A percentile compares a stretch with the other conserved stretches of the same genome.
Evolutionary conservation across 2,888 invertebrate species (phyloP).

Genomic region (Brachypterus glaber): DNA sequence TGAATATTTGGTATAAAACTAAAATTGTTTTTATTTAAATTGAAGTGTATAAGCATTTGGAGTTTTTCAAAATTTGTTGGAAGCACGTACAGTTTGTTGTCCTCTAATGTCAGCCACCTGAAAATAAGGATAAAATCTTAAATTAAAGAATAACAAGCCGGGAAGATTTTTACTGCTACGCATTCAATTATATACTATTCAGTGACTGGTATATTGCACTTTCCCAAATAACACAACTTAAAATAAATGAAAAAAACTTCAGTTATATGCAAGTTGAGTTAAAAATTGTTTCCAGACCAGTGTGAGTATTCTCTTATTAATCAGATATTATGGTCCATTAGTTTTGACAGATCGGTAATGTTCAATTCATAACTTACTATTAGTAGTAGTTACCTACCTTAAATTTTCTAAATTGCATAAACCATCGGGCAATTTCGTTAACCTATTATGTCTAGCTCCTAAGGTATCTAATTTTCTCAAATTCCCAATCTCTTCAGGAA

Average conservation of each 20-base stretch:
- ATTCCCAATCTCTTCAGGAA: conserved; percentile 54
- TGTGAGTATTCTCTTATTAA: too few species aligned
- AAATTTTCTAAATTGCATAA: conserved; percentile 49
- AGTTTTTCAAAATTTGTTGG: conserved; percentile 47
- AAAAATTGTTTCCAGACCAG: too few species aligned
- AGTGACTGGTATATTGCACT: too few species aligned
- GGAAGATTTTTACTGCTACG: too few species aligned
- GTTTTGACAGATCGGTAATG: too few species aligned
- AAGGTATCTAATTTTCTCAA: conserved; percentile 53
- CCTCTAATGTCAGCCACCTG: conserved; percentile 59
- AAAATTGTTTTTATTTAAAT: conserved; percentile 50
- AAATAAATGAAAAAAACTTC: conserved; percentile 10
- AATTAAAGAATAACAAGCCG: background rate
- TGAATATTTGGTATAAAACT: conserved; percentile 43
- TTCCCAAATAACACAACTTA: too few species aligned
- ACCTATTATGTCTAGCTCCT: conserved; percentile 55
- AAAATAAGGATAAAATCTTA: too few species aligned
- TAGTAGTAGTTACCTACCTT: conserved; percentile 40
- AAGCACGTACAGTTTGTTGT: conserved; percentile 47
- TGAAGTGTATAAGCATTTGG: conserved; percentile 51
- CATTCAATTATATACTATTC: too few species aligned
- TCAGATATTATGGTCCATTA: too few species aligned
- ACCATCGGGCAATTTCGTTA: conserved; percentile 48
- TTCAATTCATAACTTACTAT: background rate
- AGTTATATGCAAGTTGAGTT: conserved; percentile 4